A percentile compares a stretch with the other conserved stretches of the same genome.
phyloP scores from a whole-genome alignment of 2,113 vertebrate species.

The Zosterops borbonicus region DNA sequence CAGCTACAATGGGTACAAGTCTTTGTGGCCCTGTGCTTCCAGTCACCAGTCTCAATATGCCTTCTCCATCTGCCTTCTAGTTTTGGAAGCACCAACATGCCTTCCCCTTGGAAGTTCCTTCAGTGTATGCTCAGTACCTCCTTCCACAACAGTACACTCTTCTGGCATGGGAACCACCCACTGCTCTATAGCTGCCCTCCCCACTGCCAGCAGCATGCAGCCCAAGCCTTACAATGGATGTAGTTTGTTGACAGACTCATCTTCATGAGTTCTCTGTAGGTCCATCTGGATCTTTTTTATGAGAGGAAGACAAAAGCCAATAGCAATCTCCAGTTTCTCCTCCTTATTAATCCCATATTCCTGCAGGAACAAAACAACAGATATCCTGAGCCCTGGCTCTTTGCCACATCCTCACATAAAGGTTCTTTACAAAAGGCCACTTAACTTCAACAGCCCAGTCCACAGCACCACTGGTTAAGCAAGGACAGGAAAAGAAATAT shows the following conservation, averaged over 20 bases:
- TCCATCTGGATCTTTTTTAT: slow-evolving; percentile 95
- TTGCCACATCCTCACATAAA: neutral
- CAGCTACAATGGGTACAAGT: neutral
- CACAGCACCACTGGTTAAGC: neutral
- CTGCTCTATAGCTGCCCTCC: neutral
- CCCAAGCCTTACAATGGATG: slow-evolving; percentile 86
- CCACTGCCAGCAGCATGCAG: neutral
- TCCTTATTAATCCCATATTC: slow-evolving; percentile 93
- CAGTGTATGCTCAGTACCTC: neutral
- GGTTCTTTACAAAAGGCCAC: neutral
- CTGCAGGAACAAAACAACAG: slow-evolving; percentile 67
- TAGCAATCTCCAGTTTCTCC: slow-evolving; percentile 96
- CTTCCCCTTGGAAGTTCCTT: neutral
- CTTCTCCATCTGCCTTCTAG: neutral
- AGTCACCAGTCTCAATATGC: neutral
- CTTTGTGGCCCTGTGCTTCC: neutral
- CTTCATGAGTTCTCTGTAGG: slow-evolving; percentile 96
- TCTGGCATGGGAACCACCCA: neutral
- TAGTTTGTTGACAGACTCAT: slow-evolving; percentile 98
- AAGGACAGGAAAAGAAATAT: neutral
- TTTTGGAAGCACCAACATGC: neutral
- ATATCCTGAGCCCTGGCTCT: neutral
- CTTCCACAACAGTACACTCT: neutral
- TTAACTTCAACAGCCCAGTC: neutral
- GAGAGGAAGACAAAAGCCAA: slow-evolving; percentile 95